These are phyloP conservation scores for Oscheius onirici DNA, from an alignment of 2,888 invertebrate genomes.

Conservation along the genomic window DNA sequence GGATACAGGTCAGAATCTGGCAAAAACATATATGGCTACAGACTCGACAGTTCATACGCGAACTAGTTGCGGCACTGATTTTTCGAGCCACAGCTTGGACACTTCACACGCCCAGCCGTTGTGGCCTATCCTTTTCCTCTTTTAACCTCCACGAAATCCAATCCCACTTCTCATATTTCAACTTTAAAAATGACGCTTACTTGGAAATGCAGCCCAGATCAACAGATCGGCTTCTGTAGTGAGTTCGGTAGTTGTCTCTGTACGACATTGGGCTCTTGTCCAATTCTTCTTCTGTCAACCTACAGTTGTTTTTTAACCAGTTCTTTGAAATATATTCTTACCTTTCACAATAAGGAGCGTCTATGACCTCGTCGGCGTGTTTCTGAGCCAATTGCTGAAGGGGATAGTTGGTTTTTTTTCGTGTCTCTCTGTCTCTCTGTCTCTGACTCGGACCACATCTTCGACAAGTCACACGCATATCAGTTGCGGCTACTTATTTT, in stretches of 20 bases:
- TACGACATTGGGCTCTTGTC: slow-evolving; percentile 51
- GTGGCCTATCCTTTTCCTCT: too few relatives aligned
- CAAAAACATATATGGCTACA: slow-evolving; percentile 1
- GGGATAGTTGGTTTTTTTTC: too few relatives aligned
- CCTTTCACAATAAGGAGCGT: slow-evolving; percentile 53
- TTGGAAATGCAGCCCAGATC: slow-evolving; percentile 51
- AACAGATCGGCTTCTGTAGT: slow-evolving; percentile 50
- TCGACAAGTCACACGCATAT: too few relatives aligned
- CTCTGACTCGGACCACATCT: too few relatives aligned
- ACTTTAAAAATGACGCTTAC: slow-evolving; percentile 27
- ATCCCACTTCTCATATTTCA: too few relatives aligned
- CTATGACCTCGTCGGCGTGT: slow-evolving; percentile 40
- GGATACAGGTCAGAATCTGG: neutral
- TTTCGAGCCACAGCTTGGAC: neutral
- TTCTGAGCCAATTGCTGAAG: slow-evolving; percentile 47
- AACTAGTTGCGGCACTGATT: neutral
- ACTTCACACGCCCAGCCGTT: neutral
- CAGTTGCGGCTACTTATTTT: too few relatives aligned
- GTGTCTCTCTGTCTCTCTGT: too few relatives aligned
- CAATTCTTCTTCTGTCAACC: slow-evolving; percentile 52
- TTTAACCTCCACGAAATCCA: too few relatives aligned
- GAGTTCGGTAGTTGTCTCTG: slow-evolving; percentile 39
- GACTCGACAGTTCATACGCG: neutral
- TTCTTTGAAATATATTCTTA: neutral
- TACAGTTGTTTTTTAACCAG: too few relatives aligned